A percentile compares a stretch with the other conserved stretches of the same genome.
These are phyloP conservation scores for Hydriomena furcata DNA, from an alignment of 2,888 invertebrate genomes.

Conservation along the genomic window DNA sequence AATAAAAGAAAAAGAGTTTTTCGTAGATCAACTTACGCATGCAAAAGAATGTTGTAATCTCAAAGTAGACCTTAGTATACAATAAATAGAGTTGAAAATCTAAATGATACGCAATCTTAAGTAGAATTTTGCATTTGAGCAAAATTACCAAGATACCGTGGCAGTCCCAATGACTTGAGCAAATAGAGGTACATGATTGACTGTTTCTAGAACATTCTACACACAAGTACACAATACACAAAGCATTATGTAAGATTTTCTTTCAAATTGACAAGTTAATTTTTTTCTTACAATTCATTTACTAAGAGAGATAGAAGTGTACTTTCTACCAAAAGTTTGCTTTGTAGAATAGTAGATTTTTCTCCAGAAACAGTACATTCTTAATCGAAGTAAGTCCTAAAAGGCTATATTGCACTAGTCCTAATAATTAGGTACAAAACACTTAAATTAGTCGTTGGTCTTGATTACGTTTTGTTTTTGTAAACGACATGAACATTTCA, in stretches of 20 bases:
- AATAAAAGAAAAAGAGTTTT: background rate
- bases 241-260: background rate
- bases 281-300: no score
- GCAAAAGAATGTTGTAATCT: slow-evolving; percentile 14
- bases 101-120: slow-evolving; percentile 66
- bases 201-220: slow-evolving; percentile 20
- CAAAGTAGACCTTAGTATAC: slow-evolving; percentile 16
- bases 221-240: background rate
- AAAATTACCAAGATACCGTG: slow-evolving; percentile 77
- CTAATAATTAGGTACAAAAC: slow-evolving; percentile 66
- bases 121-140: slow-evolving; percentile 73
- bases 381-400: slow-evolving; percentile 39
- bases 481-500: slow-evolving; percentile 27
- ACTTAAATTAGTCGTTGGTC: slow-evolving; percentile 81
- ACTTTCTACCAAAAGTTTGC: background rate
- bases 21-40: slow-evolving; percentile 12
- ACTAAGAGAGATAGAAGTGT: background rate
- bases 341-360: background rate
- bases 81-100: slow-evolving; percentile 30
- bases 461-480: slow-evolving; percentile 49
- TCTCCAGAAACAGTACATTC: slow-evolving; percentile 30
- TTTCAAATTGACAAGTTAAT: background rate
- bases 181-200: slow-evolving; percentile 26
- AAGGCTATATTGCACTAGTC: slow-evolving; percentile 77
- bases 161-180: slow-evolving; percentile 38